A percentile compares a stretch with the other conserved stretches of the same genome.
Evolutionary conservation across 2,888 invertebrate species (phyloP).

Genomic region (Sphaerophoria taeniata): DNA sequence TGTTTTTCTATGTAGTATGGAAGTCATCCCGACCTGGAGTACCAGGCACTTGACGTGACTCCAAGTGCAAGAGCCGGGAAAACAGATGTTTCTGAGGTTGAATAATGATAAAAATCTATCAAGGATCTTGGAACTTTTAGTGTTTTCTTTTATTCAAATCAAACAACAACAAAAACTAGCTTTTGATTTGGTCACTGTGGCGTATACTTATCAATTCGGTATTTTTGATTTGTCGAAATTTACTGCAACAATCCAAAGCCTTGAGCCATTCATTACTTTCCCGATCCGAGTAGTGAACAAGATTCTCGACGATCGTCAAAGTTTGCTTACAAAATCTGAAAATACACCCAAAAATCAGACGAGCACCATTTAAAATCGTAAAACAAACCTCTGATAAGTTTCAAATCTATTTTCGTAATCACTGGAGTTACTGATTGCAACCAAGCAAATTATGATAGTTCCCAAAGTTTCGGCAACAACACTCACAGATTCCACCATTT

Average conservation of each 20-base stretch:
- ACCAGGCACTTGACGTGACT: too few relatives aligned
- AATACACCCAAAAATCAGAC: constrained; percentile 34
- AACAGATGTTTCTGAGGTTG: too few relatives aligned
- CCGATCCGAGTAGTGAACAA: constrained; percentile 76
- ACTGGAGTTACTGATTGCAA: background rate
- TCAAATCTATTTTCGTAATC: constrained; percentile 33
- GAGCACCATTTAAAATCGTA: background rate
- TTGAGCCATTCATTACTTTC: constrained; percentile 78
- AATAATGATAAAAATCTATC: too few relatives aligned
- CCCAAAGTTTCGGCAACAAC: constrained; percentile 69
- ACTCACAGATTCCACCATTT: constrained; percentile 75
- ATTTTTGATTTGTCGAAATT: constrained; percentile 67
- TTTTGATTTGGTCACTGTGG: background rate
- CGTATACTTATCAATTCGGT: too few relatives aligned
- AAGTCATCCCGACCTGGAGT: too few relatives aligned
- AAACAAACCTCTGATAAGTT: constrained; percentile 34
- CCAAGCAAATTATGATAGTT: constrained; percentile 45
- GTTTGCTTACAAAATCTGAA: constrained; percentile 77
- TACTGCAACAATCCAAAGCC: constrained; percentile 74
- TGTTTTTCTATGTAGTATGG: too few relatives aligned
- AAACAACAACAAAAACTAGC: too few relatives aligned
- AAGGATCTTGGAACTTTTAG: too few relatives aligned
- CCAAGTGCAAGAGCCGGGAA: too few relatives aligned
- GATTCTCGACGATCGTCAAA: constrained; percentile 76
- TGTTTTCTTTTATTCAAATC: too few relatives aligned